phyloP scores from a whole-genome alignment of 1,140 invertebrate genomes.

The Meloidogyne floridensis region DNA sequence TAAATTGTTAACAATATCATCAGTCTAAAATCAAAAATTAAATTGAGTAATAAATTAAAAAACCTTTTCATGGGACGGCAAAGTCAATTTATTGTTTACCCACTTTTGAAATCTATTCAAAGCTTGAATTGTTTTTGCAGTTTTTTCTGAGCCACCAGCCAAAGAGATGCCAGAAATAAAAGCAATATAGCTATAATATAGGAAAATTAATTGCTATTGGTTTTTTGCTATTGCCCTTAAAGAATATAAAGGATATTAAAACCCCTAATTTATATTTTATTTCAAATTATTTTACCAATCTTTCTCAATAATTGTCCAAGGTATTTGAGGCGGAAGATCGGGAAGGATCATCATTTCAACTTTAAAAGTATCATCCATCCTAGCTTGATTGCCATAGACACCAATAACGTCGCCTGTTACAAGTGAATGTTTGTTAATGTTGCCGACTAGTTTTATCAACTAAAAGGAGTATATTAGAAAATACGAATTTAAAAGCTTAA shows the following conservation, averaged over 20 bases:
- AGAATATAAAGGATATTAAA: no score
- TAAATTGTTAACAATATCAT: slow-evolving; percentile 20
- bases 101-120: slow-evolving; percentile 38
- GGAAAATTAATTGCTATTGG: not conserved
- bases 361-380: slow-evolving; percentile 32
- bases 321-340: slow-evolving; percentile 37
- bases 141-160: slow-evolving; percentile 13
- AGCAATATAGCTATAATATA: slow-evolving; percentile 41
- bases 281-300: slow-evolving; percentile 35
- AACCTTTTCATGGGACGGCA: slow-evolving; percentile 18
- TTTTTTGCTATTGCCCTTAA: no score
- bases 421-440: slow-evolving; percentile 41
- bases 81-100: slow-evolving; percentile 27
- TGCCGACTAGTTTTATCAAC: slow-evolving; percentile 40
- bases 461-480: slow-evolving; percentile 5
- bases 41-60: not conserved
- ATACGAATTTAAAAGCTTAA: slow-evolving; percentile 13
- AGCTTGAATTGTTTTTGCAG: slow-evolving; percentile 29
- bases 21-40: slow-evolving; percentile 5
- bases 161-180: slow-evolving; percentile 46
- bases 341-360: slow-evolving; percentile 40
- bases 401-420: slow-evolving; percentile 46
- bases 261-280: no score
- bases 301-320: slow-evolving; percentile 42
- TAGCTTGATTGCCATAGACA: slow-evolving; percentile 32